Evolutionary conservation across 2,888 invertebrate genomes (phyloP), one percentile per base, ranked within the genome.

Genomic region (Stenolophus ochropezus): DNA sequence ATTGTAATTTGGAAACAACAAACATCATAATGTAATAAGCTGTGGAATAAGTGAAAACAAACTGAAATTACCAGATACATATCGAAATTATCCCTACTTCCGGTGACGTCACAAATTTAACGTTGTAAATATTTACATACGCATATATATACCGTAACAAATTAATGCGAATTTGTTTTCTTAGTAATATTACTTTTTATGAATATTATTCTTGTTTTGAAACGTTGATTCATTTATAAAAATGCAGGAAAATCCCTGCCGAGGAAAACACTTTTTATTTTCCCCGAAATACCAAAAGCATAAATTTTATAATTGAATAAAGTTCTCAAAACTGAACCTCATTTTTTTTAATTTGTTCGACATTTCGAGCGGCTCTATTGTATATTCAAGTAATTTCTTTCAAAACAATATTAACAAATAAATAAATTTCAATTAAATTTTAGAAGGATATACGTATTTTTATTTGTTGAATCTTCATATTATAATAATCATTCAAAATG

Each of bases 31-130:
- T 42, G 33, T 8, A 61, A 25, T 61, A 4, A 27, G 14, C 61
- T 25, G 23, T 14, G 25, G 14, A 21, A 23, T 61, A 25, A n/a
- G 25, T 61, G 61, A 61, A 25, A 61, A 61, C 51, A 51, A 56
- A 25, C 3, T 23, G 21, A 58, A 51, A 58, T 58, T 2, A 1
- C 25, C n/a, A 61, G 25, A 23, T 61, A 56, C 4, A 61, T 5
- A 25, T 61, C 23, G 25, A 61, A 61, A 8, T 56, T 53, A 18
- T 53, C 14, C 53, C 3, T 8, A 61, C n/a, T 23, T 69, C 69
- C 69, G 42, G 27, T 69, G 33, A 33, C 69, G 69, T 69, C 69
- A 69, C 42, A 18, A 69, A 69, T 69, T 69, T 69, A 16, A 42
- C 69, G n/a, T 3, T 42, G 69, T 69, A 69, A 69, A 69, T 69